Evolutionary conservation across 1,140 invertebrate species (phyloP).

Genomic region (Drosophila sp.): DNA sequence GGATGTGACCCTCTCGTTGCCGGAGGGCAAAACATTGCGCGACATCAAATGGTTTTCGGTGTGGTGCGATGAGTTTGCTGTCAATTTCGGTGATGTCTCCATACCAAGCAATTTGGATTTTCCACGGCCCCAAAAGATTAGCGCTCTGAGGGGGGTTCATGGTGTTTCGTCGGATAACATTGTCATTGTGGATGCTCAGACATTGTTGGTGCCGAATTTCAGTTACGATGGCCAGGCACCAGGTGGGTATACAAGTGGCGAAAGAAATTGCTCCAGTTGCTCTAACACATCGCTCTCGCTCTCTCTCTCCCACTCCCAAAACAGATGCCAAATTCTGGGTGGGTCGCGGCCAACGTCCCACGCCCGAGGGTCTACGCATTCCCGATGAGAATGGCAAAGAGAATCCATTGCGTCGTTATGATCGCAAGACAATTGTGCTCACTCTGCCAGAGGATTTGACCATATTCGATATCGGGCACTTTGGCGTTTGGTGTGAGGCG

Average conservation of each 20-base stretch:
- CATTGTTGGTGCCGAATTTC: constrained; percentile 93
- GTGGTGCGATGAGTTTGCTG: constrained; percentile 94
- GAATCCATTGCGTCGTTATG: constrained; percentile 90
- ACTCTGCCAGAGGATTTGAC: constrained; percentile 91
- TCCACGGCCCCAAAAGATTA: constrained; percentile 92
- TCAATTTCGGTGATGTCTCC: constrained; percentile 94
- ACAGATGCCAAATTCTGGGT: constrained; percentile 96
- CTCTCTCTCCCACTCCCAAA: background rate
- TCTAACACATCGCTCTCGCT: background rate
- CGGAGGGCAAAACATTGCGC: constrained; percentile 92
- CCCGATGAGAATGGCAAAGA: constrained; percentile 95
- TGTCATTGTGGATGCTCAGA: constrained; percentile 95
- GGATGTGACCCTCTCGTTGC: constrained; percentile 91
- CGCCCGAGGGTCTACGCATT: constrained; percentile 90
- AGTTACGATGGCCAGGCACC: constrained; percentile 95
- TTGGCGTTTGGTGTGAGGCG: constrained; percentile 94
- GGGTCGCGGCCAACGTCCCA: constrained; percentile 89
- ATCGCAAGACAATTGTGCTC: constrained; percentile 93
- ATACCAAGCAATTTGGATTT: constrained; percentile 91
- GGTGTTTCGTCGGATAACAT: constrained; percentile 92
- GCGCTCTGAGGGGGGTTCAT: constrained; percentile 90
- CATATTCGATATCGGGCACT: constrained; percentile 93
- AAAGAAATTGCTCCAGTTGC: background rate
- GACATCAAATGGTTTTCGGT: constrained; percentile 93
- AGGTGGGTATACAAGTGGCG: constrained; percentile 85